phyloP scores from a whole-genome alignment of 1,140 invertebrate genomes.

The Euschistus heros region DNA sequence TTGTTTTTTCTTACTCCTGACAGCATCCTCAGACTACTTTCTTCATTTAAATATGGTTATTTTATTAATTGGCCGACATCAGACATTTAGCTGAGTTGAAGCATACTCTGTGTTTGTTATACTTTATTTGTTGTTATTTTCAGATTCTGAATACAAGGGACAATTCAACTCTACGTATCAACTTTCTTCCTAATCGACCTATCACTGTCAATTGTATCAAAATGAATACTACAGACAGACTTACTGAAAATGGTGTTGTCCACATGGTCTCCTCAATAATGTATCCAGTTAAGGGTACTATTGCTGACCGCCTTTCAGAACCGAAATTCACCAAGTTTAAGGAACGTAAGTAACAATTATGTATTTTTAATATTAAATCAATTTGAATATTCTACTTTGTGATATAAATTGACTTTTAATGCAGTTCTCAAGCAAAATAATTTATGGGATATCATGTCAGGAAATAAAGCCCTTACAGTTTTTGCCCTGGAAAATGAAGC shows the following conservation, averaged over 20 bases:
- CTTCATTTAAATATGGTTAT: no score
- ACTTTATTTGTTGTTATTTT: background rate
- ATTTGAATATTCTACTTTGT: no score
- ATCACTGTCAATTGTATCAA: constrained; percentile 36
- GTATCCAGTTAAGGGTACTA: constrained; percentile 37
- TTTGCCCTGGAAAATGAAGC: constrained; percentile 43
- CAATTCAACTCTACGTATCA: constrained; percentile 35
- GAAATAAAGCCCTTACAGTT: constrained; percentile 40
- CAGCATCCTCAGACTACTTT: no score
- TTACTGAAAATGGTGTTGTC: constrained; percentile 40
- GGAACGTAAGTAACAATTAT: constrained; percentile 34
- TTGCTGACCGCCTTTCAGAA: constrained; percentile 39
- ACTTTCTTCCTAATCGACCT: constrained; percentile 37
- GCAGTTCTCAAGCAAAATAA: constrained; percentile 36
- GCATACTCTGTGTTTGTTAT: no score
- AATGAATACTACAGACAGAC: constrained; percentile 35
- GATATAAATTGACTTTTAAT: constrained; percentile 15
- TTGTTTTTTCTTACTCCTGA: no score
- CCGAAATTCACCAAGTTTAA: constrained; percentile 41
- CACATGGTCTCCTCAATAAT: constrained; percentile 43
- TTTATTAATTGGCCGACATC: no score
- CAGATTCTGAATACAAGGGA: background rate
- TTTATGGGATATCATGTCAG: constrained; percentile 35
- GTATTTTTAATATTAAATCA: no score
- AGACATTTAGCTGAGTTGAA: no score